phyloP scores from a whole-genome alignment of 2,113 vertebrate genomes.

The Hyperopisus bebe region DNA sequence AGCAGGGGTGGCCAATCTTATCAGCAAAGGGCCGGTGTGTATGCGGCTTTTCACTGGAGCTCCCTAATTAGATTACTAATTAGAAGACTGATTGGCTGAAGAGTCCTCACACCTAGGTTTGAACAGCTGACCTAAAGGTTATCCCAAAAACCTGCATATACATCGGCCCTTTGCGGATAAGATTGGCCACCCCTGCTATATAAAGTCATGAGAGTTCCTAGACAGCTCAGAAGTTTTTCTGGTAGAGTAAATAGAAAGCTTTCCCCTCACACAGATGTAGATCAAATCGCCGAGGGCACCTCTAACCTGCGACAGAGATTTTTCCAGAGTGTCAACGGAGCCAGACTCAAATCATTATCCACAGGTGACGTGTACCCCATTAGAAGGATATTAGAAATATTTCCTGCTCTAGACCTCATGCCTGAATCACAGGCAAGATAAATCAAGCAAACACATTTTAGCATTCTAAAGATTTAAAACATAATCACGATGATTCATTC shows the following conservation, averaged over 20 bases:
- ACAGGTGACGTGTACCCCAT: background rate
- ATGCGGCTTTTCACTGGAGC: no score
- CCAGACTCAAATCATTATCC: background rate
- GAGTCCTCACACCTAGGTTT: no score
- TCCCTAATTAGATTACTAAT: no score
- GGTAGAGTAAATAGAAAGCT: background rate
- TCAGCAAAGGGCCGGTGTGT: no score
- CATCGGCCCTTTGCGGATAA: no score
- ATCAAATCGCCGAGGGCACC: background rate
- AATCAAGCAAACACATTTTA: background rate
- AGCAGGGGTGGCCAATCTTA: no score
- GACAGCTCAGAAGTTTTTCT: background rate
- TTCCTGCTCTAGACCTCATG: background rate
- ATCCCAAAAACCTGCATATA: no score
- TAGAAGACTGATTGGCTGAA: no score
- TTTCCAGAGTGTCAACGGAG: background rate
- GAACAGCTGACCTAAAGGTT: no score
- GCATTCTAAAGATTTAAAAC: background rate
- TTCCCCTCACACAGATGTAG: background rate
- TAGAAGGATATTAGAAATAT: background rate
- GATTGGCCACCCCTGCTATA: no score
- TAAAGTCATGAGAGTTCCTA: background rate
- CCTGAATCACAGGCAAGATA: background rate
- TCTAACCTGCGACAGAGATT: background rate
- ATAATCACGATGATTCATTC: background rate